Percentiles rank a stretch among this genome's conserved stretches.
Evolutionary conservation across 2,113 vertebrate genomes (phyloP).

Genomic region (Pogonocichla stellata): DNA sequence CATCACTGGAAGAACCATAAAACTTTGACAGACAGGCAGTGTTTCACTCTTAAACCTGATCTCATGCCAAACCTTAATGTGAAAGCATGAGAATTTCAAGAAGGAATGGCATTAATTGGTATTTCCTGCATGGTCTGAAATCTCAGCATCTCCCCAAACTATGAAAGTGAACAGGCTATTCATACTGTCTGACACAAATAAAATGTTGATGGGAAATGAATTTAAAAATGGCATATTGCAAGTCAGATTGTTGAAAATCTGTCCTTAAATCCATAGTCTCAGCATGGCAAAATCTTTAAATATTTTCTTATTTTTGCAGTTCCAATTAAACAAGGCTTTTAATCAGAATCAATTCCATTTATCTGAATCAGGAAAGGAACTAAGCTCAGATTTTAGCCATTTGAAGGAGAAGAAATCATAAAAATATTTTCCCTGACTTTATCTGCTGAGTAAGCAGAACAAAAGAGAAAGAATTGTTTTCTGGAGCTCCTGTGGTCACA

Average conservation of each 20-base stretch:
- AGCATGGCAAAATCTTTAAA: not conserved
- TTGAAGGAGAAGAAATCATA: not conserved
- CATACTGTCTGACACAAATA: not conserved
- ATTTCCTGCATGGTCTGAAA: conserved; percentile 3
- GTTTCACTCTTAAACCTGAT: conserved; percentile 21
- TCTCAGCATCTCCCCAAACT: not conserved
- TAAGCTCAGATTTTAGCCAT: not conserved
- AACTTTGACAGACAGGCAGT: conserved; percentile 26
- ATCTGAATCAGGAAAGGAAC: not conserved
- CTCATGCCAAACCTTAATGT: not conserved
- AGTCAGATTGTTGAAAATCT: not conserved
- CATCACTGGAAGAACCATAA: not conserved
- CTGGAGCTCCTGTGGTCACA: not conserved
- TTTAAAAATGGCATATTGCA: not conserved
- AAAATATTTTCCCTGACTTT: not conserved
- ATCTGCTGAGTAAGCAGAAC: not conserved
- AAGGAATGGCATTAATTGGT: conserved; percentile 28
- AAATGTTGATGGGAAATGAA: not conserved
- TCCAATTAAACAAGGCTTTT: not conserved
- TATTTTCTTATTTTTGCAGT: not conserved
- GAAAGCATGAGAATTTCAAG: conserved; percentile 20
- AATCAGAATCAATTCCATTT: not conserved
- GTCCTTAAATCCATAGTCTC: not conserved
- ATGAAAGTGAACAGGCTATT: not conserved
- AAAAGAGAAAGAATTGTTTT: not conserved